A percentile compares a stretch with the other conserved stretches of the same genome.
Conservation (phyloP, 2,888 invertebrate genomes). For the Poecilus cupreus region DNA sequence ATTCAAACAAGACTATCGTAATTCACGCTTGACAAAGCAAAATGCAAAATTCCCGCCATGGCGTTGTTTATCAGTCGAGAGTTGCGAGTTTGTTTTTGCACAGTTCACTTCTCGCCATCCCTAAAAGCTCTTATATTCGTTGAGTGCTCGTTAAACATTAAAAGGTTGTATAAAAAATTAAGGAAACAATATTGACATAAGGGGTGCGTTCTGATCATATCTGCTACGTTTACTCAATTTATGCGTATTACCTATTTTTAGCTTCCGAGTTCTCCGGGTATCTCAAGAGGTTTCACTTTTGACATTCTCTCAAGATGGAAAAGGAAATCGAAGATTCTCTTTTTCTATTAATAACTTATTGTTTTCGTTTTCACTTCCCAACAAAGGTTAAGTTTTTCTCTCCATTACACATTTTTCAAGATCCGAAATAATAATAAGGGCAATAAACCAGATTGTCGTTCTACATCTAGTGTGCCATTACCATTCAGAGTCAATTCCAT, state of each 20-base stretch:
- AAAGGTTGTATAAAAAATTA: slow-evolving; percentile 53
- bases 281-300: slow-evolving; percentile 18
- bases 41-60: slow-evolving; percentile 20
- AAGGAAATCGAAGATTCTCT: background rate
- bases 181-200: slow-evolving; percentile 53
- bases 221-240: slow-evolving; percentile 33
- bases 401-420: background rate
- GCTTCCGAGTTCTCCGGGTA: background rate
- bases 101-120: slow-evolving; percentile 30
- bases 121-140: slow-evolving; percentile 51
- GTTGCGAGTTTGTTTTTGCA: slow-evolving; percentile 39
- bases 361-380: background rate
- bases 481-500: slow-evolving; percentile 3
- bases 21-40: slow-evolving; percentile 20
- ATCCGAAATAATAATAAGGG: too few species aligned
- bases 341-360: slow-evolving; percentile 10
- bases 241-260: slow-evolving; percentile 29
- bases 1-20: slow-evolving; percentile 18
- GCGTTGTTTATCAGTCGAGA: slow-evolving; percentile 29
- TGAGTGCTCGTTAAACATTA: slow-evolving; percentile 49
- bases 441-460: background rate
- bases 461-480: background rate
- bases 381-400: background rate
- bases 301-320: background rate
- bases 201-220: slow-evolving; percentile 14